Percentiles rank a stretch among this genome's conserved stretches.
Conservation (phyloP, 2,113 vertebrate species). For the Nycticorax nycticorax region DNA sequence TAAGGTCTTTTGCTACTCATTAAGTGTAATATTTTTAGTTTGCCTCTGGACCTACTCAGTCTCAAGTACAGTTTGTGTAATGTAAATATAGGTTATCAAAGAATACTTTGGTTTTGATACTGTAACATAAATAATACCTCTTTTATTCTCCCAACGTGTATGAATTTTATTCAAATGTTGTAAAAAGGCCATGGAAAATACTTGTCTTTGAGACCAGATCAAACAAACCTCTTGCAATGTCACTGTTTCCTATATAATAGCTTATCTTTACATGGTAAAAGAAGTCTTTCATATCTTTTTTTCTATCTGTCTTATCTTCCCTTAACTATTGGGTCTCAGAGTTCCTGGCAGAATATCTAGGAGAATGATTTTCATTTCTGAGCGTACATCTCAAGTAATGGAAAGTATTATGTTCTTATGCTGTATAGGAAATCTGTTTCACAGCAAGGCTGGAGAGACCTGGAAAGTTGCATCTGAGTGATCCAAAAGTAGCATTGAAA, state of each 20-base stretch:
- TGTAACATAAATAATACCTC: background rate
- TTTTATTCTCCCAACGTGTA: background rate
- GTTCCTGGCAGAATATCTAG: background rate
- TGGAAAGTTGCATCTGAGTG: conserved; percentile 1
- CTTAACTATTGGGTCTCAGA: background rate
- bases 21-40: background rate
- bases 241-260: background rate
- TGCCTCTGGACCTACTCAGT: background rate
- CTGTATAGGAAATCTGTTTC: conserved; percentile 15
- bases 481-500: conserved; percentile 27
- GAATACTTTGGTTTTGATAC: background rate
- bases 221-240: background rate
- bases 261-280: background rate
- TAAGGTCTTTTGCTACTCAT: background rate
- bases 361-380: background rate
- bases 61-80: background rate
- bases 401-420: background rate
- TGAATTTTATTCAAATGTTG: background rate
- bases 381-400: background rate
- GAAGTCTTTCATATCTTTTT: background rate
- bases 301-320: background rate
- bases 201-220: background rate
- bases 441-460: conserved; percentile 2
- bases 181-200: background rate
- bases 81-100: background rate